phyloP scores from a whole-genome alignment of 2,113 vertebrate genomes.

The Brachyhypopomus occidentalis region DNA sequence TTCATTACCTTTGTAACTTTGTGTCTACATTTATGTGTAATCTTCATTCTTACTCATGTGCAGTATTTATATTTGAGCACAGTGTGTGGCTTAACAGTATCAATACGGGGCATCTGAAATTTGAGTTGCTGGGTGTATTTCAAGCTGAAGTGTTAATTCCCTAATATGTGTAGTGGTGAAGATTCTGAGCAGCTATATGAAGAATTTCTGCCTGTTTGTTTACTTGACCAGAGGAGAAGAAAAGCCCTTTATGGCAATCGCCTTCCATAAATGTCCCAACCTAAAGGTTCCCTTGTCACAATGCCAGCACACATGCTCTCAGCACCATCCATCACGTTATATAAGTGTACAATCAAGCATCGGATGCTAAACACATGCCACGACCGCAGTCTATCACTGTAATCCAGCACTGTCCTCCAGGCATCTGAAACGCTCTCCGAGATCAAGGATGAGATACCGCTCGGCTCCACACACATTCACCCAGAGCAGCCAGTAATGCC shows the following conservation, averaged over 20 bases:
- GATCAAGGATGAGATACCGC: conserved; percentile 54
- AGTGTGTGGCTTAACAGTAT: not conserved
- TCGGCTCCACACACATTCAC: conserved; percentile 28
- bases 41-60: no score
- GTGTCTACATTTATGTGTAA: no score
- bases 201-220: conserved; percentile 21
- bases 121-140: not conserved
- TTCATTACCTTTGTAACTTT: no score
- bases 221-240: conserved; percentile 12
- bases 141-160: not conserved
- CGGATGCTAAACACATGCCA: conserved; percentile 47
- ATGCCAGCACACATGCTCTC: conserved; percentile 18
- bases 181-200: not conserved
- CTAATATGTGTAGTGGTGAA: not conserved
- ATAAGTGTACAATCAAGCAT: conserved; percentile 38
- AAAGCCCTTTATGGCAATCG: not conserved
- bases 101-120: not conserved
- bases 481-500: conserved; percentile 46
- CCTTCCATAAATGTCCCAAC: conserved; percentile 17
- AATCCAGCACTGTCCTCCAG: conserved; percentile 46
- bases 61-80: no score
- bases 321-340: conserved; percentile 41
- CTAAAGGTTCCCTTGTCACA: not conserved
- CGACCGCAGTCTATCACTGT: conserved; percentile 41
- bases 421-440: conserved; percentile 34